These are phyloP conservation scores for Synergus umbraculus DNA, from an alignment of 2,888 invertebrate genomes.

Conservation along the genomic window DNA sequence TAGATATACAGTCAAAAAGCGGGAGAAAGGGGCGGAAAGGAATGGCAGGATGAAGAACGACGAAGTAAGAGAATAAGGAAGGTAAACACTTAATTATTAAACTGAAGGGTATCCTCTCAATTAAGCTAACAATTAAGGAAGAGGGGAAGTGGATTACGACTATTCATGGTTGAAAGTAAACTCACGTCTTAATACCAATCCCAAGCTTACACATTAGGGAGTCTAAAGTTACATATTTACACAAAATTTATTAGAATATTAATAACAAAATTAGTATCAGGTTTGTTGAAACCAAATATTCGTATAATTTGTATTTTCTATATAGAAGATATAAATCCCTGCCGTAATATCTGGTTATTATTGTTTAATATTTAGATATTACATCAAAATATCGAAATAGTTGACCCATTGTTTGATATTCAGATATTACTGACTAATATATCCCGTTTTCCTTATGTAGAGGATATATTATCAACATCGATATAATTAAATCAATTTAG, in stretches of 20 bases:
- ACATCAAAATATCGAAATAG: too few species aligned
- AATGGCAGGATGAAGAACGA: slow-evolving; percentile 5
- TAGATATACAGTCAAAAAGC: slow-evolving; percentile 21
- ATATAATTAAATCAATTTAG: too few species aligned
- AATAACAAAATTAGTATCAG: too few species aligned
- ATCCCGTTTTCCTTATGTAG: too few species aligned
- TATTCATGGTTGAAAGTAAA: not conserved
- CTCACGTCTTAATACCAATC: not conserved
- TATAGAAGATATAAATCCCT: too few species aligned
- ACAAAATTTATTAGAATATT: not conserved
- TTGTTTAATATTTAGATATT: too few species aligned
- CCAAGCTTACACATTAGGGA: not conserved
- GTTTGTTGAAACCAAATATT: too few species aligned
- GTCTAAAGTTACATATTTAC: not conserved
- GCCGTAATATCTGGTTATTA: too few species aligned
- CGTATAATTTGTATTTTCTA: too few species aligned
- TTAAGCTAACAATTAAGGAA: slow-evolving; percentile 2
- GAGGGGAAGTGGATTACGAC: not conserved
- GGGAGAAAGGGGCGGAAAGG: not conserved
- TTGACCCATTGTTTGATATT: too few species aligned
- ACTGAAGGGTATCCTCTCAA: not conserved
- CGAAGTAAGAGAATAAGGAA: slow-evolving; percentile 5
- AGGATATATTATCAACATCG: too few species aligned
- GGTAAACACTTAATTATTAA: slow-evolving; percentile 39
- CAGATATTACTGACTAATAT: too few species aligned